A percentile compares a stretch with the other conserved stretches of the same genome.
phyloP scores from a whole-genome alignment of 2,888 invertebrate species.

The Strigamia maritima region DNA sequence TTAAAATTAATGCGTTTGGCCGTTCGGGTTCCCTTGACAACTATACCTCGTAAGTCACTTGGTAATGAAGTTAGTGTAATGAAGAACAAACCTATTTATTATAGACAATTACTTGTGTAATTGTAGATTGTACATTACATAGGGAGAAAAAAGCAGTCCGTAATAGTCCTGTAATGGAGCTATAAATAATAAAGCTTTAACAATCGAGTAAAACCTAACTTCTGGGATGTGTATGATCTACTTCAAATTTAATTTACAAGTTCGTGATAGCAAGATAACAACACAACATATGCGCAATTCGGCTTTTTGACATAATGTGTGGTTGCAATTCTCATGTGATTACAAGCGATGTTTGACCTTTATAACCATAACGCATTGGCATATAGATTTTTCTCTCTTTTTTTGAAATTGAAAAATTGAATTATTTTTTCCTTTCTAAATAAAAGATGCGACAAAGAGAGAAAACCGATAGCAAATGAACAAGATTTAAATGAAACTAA shows the following conservation, averaged over 20 bases:
- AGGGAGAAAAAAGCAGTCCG: background rate
- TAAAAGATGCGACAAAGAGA: background rate
- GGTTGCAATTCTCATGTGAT: background rate
- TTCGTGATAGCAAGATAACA: background rate
- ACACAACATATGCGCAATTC: background rate
- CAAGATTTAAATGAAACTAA: background rate
- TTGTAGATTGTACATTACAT: background rate
- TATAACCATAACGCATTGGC: background rate
- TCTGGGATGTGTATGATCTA: background rate
- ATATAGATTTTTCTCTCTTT: background rate
- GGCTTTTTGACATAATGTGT: background rate
- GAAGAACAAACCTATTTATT: slow-evolving; percentile 9
- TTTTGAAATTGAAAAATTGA: background rate
- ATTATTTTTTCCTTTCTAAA: background rate
- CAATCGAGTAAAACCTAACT: background rate
- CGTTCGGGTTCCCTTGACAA: background rate
- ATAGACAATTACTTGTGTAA: background rate
- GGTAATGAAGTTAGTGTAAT: background rate
- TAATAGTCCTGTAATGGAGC: background rate
- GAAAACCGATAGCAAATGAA: background rate
- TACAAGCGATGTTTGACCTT: background rate
- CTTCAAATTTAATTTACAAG: slow-evolving; percentile 15
- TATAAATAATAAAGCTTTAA: background rate
- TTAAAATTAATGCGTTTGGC: slow-evolving; percentile 1
- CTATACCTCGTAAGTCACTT: background rate